Evolutionary conservation across 2,888 invertebrate genomes (phyloP), one percentile per base, ranked within the genome.

Genomic region (Microctonus aethiopoides): DNA sequence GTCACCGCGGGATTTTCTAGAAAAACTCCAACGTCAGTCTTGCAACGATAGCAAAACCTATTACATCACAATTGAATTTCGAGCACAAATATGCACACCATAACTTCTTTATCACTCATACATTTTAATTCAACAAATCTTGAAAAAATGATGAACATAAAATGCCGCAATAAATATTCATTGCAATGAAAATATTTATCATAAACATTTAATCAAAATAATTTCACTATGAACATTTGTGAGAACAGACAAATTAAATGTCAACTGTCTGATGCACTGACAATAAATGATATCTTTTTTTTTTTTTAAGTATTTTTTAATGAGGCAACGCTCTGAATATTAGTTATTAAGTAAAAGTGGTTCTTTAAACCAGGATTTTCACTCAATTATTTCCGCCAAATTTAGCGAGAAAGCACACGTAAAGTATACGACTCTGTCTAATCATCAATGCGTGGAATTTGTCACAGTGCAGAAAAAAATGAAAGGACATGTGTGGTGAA

Each of bases 391-490:
- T 46, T n/a, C n/a, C 46, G 46, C 34, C 22, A 34, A 20, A 59
- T 59, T 20, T 22, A 34, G 9, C 32, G n/a, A 59, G 20, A 16
- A 59, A 34, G 72, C 69, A 66, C 39, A 64, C 51, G 51, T 46
- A 67, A 64, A 46, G 56, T n/a, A n/a, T n/a, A n/a, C 39, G 67
- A n/a, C 51, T 61, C 46, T 41, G 20, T 16, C 22, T 54, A 51
- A 65, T 65, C 39, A 16, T 54, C 41, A 56, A 26, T 63, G 32
- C 26, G 11, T 41, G 57, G 16, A 69, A 26, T 22, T 65, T 60
- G 72, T 75, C 62, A 80, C 80, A 80, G 78, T 81, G n/a, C n/a
- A 80, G 80, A 76, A 52, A 79, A 82, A 82, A 82, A 80, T 72
- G 70, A 72, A 71, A 74, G 71, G 73, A 75, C 74, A 69, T 36